phyloP scores from a whole-genome alignment of 1,140 invertebrate species.

The Drosophila lacertosa region DNA sequence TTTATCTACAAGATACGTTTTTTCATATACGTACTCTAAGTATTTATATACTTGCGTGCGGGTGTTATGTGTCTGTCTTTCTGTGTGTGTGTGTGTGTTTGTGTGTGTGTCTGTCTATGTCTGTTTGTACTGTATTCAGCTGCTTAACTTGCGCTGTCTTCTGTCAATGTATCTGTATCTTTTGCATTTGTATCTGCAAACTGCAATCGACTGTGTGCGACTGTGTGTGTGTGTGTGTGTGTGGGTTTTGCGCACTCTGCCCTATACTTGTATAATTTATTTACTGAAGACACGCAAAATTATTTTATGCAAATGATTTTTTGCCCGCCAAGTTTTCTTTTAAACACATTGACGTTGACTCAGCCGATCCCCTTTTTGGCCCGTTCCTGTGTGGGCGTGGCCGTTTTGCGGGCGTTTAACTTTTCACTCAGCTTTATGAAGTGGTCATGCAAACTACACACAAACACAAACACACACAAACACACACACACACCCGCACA shows the following conservation, averaged over 20 bases:
- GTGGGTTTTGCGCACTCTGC: conserved; percentile 36
- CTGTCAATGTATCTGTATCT: conserved; percentile 12
- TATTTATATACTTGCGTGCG: conserved; percentile 9
- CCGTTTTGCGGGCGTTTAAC: conserved; percentile 54
- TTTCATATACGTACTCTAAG: too few relatives aligned
- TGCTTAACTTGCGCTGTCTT: conserved; percentile 11
- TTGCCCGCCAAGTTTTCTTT: conserved; percentile 33
- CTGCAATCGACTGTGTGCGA: conserved; percentile 9
- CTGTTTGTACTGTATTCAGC: conserved; percentile 36
- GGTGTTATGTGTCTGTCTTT: conserved; percentile 1
- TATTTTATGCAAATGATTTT: conserved; percentile 80
- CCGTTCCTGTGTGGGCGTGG: conserved; percentile 50
- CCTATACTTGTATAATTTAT: conserved; percentile 72
- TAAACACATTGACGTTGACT: conserved; percentile 39
- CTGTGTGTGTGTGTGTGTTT: not conserved
- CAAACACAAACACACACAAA: conserved; percentile 3
- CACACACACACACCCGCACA: conserved; percentile 6
- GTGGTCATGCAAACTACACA: conserved; percentile 47
- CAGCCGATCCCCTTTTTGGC: conserved; percentile 3
- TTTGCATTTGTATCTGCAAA: conserved; percentile 30
- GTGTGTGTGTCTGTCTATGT: conserved; percentile 22
- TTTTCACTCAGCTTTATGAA: conserved; percentile 54
- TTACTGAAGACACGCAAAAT: conserved; percentile 80
- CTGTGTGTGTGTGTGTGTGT: conserved; percentile 14
- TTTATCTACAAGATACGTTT: conserved; percentile 10